phyloP scores from a whole-genome alignment of 2,888 invertebrate genomes.

The Latrodectus elegans region DNA sequence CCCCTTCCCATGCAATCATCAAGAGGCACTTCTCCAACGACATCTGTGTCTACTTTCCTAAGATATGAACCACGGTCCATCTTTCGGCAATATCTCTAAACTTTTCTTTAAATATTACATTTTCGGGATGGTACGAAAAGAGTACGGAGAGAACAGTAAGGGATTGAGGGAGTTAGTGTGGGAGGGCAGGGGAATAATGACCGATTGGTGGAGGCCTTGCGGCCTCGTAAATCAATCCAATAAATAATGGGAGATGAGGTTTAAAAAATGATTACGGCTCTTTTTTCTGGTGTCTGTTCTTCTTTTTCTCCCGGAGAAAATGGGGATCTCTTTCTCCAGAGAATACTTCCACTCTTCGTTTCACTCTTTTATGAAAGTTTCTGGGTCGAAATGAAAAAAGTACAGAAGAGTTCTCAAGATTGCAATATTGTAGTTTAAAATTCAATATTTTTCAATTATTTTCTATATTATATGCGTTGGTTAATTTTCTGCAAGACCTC shows the following conservation, averaged over 20 bases:
- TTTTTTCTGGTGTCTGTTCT: slow-evolving; percentile 16
- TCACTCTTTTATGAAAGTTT: no score
- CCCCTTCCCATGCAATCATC: no score
- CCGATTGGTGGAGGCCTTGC: slow-evolving; percentile 53
- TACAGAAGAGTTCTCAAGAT: neutral
- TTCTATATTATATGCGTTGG: no score
- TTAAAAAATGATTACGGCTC: slow-evolving; percentile 53
- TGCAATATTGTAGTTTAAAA: no score
- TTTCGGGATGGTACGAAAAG: neutral
- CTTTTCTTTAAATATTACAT: slow-evolving; percentile 55
- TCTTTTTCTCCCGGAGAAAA: slow-evolving; percentile 6
- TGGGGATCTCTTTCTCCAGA: neutral
- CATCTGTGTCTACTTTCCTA: no score
- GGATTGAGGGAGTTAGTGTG: neutral
- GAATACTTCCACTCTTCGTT: neutral
- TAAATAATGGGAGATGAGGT: slow-evolving; percentile 54
- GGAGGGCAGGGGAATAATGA: slow-evolving; percentile 37
- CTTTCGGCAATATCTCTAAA: neutral
- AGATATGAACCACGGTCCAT: neutral
- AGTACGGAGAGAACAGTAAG: neutral
- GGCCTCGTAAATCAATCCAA: slow-evolving; percentile 50
- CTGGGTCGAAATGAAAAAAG: neutral
- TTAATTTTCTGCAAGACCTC: no score
- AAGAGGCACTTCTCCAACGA: no score
- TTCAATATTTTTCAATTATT: no score